These are phyloP conservation scores for Coreius guichenoti DNA, from an alignment of 2,797 vertebrate genomes.

Conservation along the genomic window DNA sequence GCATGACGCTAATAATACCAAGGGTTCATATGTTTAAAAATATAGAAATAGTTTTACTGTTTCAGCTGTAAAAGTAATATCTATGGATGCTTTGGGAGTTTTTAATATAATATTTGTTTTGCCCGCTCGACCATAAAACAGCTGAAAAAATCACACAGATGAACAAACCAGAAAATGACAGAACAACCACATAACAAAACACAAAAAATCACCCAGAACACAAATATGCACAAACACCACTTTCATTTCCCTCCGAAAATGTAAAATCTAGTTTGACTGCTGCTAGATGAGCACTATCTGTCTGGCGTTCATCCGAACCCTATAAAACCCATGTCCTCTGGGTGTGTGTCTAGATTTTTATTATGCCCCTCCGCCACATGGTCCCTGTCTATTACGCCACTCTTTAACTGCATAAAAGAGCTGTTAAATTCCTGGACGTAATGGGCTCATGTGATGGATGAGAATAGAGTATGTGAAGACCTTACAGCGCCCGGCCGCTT, in stretches of 20 bases:
- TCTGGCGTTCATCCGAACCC: not conserved
- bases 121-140: not conserved
- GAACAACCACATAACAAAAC: not conserved
- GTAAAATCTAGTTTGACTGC: not conserved
- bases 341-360: slow-evolving; percentile 16
- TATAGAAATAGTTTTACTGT: not conserved
- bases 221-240: not conserved
- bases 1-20: not conserved
- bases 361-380: not conserved
- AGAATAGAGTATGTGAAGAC: slow-evolving; percentile 38
- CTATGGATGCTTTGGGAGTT: not conserved
- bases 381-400: slow-evolving; percentile 8
- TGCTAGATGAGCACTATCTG: not conserved
- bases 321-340: slow-evolving; percentile 17
- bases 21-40: not conserved
- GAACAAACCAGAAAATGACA: not conserved
- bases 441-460: slow-evolving; percentile 55
- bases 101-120: not conserved
- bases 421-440: slow-evolving; percentile 36
- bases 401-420: slow-evolving; percentile 36
- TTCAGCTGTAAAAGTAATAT: not conserved
- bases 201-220: not conserved
- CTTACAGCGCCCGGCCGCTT: slow-evolving; percentile 41
- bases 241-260: not conserved
- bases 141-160: not conserved